Evolutionary conservation across 1,140 invertebrate genomes (phyloP), one percentile per base, ranked within the genome.

Genomic region (Drepana arcuata): DNA sequence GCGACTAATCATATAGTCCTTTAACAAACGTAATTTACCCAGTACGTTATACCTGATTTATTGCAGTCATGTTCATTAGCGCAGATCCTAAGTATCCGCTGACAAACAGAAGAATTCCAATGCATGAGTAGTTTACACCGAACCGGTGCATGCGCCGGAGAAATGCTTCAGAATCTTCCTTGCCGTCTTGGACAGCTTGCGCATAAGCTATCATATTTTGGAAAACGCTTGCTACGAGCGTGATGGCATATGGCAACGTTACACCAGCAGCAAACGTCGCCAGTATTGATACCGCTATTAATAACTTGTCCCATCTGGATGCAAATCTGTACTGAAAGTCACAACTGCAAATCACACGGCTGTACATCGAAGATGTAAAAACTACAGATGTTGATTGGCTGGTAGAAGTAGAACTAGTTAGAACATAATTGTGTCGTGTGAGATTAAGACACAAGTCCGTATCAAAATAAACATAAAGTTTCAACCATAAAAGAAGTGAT

Each of bases 251-350:
- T 6, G 62, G 52, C 13, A 52, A 14, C 4, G 48, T 47, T 7
- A 54, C 28, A n/a, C 55, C 62, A 7, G 55, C 46, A 13, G 55
- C 16, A 25, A 57, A 36, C 2, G 47, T 48, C 5, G 40, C 37
- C 7, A 48, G 13, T 24, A 57, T 13, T 7, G 55, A 35, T 10
- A 55, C 13, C 2, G 23, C n/a, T 30, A 66, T 66, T n/a, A 60
- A 38, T 13, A 52, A 13, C 26, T 32, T 48, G 39, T 66, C 62
- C 29, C 18, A 24, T 25, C 30, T 59, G 12, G 58, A 41, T 27
- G 62, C 46, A 43, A 50, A 66, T 37, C 54, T 49, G 41, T 50
- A 66, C 62, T 66, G 48, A 14, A 65, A 58, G 16, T 11, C n/a
- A n/a, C n/a, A n/a, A n/a, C n/a, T n/a, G n/a, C n/a, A n/a, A n/a